These are phyloP conservation scores for Uria aalge DNA, from an alignment of 2,113 vertebrate genomes.

Conservation along the genomic window DNA sequence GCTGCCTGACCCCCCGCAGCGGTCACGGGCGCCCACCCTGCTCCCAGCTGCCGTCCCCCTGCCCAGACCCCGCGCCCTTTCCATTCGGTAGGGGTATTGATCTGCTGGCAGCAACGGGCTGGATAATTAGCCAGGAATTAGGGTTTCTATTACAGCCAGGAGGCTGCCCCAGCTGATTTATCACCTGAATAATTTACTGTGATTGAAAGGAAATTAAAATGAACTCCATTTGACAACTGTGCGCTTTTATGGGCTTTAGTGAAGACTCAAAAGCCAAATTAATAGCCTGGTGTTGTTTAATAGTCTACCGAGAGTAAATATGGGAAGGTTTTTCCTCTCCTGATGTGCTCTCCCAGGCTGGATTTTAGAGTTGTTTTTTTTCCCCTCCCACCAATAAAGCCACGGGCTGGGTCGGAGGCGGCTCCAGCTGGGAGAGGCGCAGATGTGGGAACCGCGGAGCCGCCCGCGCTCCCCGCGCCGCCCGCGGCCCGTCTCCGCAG, in stretches of 20 bases:
- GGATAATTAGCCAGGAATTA: conserved; percentile 92
- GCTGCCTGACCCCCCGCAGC: conserved; percentile 25
- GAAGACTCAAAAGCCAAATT: conserved; percentile 89
- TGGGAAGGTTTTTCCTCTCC: conserved; percentile 67
- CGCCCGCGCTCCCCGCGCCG: not conserved
- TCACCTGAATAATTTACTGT: conserved; percentile 97
- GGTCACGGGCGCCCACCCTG: conserved; percentile 62
- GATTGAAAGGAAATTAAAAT: conserved; percentile 99
- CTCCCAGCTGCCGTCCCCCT: conserved; percentile 73
- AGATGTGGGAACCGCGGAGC: not conserved
- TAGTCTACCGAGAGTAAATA: conserved; percentile 86
- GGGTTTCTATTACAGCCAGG: conserved; percentile 87
- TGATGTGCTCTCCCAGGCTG: conserved; percentile 20
- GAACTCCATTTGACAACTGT: conserved; percentile 95
- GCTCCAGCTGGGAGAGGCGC: conserved; percentile 25
- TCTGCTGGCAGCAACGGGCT: conserved; percentile 84
- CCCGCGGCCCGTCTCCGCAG: not conserved
- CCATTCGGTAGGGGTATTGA: conserved; percentile 81
- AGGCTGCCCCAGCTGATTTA: conserved; percentile 93
- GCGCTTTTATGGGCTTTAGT: conserved; percentile 86
- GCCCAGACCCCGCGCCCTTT: conserved; percentile 70
- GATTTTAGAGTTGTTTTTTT: conserved; percentile 6
- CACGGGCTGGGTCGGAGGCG: not conserved
- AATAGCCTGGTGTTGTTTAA: conserved; percentile 88
- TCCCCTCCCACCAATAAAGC: not conserved